Conservation (phyloP, 2,797 vertebrate genomes). For the Fistularia tabacaria region DNA sequence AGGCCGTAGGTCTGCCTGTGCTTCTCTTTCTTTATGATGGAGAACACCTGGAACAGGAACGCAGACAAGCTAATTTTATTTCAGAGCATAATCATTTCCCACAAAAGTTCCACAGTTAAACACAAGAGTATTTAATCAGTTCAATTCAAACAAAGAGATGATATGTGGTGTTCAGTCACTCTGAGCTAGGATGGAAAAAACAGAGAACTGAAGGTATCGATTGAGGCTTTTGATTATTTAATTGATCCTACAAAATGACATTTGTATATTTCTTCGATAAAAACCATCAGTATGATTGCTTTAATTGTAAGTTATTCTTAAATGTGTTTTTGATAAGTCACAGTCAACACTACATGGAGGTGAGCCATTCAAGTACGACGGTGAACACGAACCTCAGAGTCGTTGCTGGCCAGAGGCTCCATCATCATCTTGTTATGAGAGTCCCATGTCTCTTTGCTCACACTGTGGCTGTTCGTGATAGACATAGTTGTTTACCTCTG, state of each 20-base stretch:
- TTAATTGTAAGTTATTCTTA: not conserved
- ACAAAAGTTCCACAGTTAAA: not conserved
- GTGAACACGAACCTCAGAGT: conserved; percentile 80
- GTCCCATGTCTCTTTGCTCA: conserved; percentile 74
- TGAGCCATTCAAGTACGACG: too few relatives aligned
- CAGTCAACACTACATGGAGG: not conserved
- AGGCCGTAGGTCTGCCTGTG: conserved; percentile 84
- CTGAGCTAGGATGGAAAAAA: too few relatives aligned
- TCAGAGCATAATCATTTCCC: not conserved
- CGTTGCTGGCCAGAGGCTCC: conserved; percentile 80
- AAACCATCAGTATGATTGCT: too few relatives aligned
- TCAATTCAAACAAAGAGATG: too few relatives aligned
- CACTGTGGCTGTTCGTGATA: conserved; percentile 30
- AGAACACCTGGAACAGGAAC: conserved; percentile 74
- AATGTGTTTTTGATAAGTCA: not conserved
- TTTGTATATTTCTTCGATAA: too few relatives aligned
- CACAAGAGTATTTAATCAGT: too few relatives aligned
- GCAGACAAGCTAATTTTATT: not conserved
- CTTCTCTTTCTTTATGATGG: conserved; percentile 93
- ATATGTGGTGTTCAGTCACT: too few relatives aligned
- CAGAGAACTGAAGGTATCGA: too few relatives aligned
- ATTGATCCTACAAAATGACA: too few relatives aligned
- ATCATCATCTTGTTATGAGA: conserved; percentile 88
- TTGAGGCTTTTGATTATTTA: too few relatives aligned
- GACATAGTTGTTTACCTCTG: conserved; percentile 68